A percentile compares a stretch with the other conserved stretches of the same genome.
phyloP scores from a whole-genome alignment of 2,113 vertebrate genomes.

The Urocitellus parryii region DNA sequence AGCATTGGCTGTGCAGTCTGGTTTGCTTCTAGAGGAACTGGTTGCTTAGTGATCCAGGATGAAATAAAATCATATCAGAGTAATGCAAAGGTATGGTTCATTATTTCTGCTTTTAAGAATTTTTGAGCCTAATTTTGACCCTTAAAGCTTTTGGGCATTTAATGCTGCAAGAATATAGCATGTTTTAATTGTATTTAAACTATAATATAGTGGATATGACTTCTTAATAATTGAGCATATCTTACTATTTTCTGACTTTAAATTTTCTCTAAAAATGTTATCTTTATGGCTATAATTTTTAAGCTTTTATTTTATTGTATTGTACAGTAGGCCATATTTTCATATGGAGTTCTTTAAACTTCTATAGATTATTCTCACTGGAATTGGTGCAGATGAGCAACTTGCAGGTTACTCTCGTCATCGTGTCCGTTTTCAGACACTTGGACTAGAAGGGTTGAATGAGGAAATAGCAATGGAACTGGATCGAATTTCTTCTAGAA shows the following conservation, averaged over 20 bases:
- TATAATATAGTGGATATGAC: neutral
- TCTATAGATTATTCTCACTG: constrained; percentile 93
- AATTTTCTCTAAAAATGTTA: constrained; percentile 33
- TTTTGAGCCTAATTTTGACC: neutral
- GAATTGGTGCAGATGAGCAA: constrained; percentile 98
- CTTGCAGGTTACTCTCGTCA: constrained; percentile 97
- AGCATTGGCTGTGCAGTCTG: constrained; percentile 98
- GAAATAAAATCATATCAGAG: constrained; percentile 88
- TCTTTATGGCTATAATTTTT: neutral
- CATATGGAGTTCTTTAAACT: neutral
- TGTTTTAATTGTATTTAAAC: constrained; percentile 39
- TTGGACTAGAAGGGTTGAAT: constrained; percentile 90
- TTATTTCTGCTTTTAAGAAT: neutral
- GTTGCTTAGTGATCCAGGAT: constrained; percentile 83
- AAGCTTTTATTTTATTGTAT: neutral
- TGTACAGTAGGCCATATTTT: neutral
- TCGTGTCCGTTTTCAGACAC: constrained; percentile 88
- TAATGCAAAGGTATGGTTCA: constrained; percentile 90
- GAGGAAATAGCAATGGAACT: constrained; percentile 95
- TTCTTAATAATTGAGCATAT: constrained; percentile 3
- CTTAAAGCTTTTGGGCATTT: neutral
- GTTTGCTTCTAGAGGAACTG: constrained; percentile 95
- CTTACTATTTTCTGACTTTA: neutral
- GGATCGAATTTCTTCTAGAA: constrained; percentile 94
- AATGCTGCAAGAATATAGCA: neutral